These are phyloP conservation scores for Chaenodraco wilsoni DNA, from an alignment of 2,797 vertebrate genomes.

Conservation along the genomic window DNA sequence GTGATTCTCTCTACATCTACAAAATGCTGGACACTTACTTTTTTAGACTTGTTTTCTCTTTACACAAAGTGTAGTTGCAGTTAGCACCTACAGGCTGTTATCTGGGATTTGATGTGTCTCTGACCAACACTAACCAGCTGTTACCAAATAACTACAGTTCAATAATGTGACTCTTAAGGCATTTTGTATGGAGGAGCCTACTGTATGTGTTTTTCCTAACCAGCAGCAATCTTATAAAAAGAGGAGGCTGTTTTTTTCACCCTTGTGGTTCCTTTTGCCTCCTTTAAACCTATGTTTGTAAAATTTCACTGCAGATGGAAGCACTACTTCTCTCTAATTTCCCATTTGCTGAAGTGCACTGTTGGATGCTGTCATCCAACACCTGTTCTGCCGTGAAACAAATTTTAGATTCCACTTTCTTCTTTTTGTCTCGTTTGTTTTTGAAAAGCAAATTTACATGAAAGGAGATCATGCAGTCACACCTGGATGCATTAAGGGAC, in stretches of 20 bases:
- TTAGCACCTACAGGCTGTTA: too few relatives aligned
- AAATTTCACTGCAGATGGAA: conserved; percentile 19
- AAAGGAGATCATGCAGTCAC: conserved; percentile 8
- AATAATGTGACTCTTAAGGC: too few relatives aligned
- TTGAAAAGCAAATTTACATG: conserved; percentile 23
- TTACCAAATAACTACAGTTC: too few relatives aligned
- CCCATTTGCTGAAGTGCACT: conserved; percentile 35
- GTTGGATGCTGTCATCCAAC: conserved; percentile 26
- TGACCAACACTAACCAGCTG: too few relatives aligned
- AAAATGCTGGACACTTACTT: not conserved
- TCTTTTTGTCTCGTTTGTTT: conserved; percentile 9
- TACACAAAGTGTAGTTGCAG: not conserved
- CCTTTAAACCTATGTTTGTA: not conserved
- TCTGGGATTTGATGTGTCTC: too few relatives aligned
- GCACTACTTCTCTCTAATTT: not conserved
- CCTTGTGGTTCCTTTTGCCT: not conserved
- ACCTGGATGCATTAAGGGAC: conserved; percentile 16
- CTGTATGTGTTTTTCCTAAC: not conserved
- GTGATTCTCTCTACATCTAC: not conserved
- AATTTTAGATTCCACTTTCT: conserved; percentile 16
- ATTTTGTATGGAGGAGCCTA: not conserved
- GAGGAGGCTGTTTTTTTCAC: not conserved
- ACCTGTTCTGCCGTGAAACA: conserved; percentile 5
- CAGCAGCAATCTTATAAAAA: not conserved
- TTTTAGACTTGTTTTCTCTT: too few relatives aligned